Percentiles rank a stretch among this genome's conserved stretches.
These are phyloP conservation scores for Dasypolia templi DNA, from an alignment of 2,888 invertebrate species.

Conservation along the genomic window DNA sequence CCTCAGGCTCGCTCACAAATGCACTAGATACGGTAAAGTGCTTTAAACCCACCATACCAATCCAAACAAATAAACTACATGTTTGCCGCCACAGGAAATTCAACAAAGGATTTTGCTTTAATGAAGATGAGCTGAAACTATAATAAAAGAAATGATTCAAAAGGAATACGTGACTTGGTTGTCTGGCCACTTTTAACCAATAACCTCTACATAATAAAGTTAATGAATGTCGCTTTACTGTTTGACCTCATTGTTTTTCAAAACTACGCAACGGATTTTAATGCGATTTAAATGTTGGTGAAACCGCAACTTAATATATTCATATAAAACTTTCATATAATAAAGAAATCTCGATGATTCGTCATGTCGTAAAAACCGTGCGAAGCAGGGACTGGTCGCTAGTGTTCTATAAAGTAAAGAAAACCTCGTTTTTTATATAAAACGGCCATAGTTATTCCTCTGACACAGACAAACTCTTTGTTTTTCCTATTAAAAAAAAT, in stretches of 20 bases:
- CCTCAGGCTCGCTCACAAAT: slow-evolving; percentile 10
- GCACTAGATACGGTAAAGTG: neutral
- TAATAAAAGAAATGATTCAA: neutral
- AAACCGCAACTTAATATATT: too few relatives aligned
- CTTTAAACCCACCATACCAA: neutral
- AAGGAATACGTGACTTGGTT: neutral
- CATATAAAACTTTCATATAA: neutral
- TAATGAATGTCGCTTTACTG: neutral
- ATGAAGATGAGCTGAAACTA: too few relatives aligned
- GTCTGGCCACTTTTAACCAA: neutral
- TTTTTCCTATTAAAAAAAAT: slow-evolving; percentile 1
- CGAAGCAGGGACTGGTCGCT: neutral
- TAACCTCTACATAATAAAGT: neutral
- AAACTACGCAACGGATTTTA: neutral
- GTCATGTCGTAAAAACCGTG: neutral
- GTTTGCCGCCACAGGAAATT: neutral
- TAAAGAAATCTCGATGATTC: neutral
- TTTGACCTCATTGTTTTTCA: neutral
- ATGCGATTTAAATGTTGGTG: neutral
- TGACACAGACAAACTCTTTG: neutral
- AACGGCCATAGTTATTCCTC: neutral
- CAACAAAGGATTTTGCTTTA: neutral
- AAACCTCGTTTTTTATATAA: neutral
- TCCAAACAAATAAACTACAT: neutral
- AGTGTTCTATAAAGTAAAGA: neutral